Base-by-base conservation (phyloP, 2,113 vertebrate species). In the Bolborhynchus lineola region DNA sequence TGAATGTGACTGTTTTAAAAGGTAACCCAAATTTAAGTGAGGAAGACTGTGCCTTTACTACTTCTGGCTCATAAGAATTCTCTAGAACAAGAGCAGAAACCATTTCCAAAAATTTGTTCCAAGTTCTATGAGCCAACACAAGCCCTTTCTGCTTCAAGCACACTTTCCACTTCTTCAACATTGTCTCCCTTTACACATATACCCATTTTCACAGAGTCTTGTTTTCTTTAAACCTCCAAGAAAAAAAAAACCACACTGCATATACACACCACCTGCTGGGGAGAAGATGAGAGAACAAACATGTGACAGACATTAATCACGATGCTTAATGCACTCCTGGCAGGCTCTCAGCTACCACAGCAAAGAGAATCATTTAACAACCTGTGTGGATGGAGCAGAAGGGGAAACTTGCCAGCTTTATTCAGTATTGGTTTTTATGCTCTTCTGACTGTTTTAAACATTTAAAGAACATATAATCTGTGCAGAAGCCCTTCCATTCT, bases 251-350 rank as follows among this genome's bases (percentile, higher is more conserved):
- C 4, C 4, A 1, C n/a, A 86, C 33, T 71, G 77, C 72, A 91
- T 75, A 68, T 68, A 94, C 77, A 60, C 42, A 95, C 60, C 72
- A 89, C 95, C 95, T 91, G 93, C 91, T 93, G 91, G 13, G 80
- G 28, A 87, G 91, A 92, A 82, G 90, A 92, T 92, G 88, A 94
- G 90, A 94, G 74, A 93, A 82, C 42, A 93, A 93, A 89, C 92
- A 86, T 25, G 84, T 92, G 87, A 95, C 94, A 94, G 70, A 89
- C 85, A 91, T 91, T 96, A 97, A 96, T 96, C 91, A 96, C 0
- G 3, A 92, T 20, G 65, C 84, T 94, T 92, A 97, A 94, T 90
- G 82, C 49, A 69, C 53, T 87, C 57, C 89, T 95, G 93, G 84
- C 93, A 94, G 72, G 78, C 78, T 76, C 75, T 92, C 87, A 2